Conservation (phyloP, 2,113 vertebrate species). For the Corydoras sp. region DNA sequence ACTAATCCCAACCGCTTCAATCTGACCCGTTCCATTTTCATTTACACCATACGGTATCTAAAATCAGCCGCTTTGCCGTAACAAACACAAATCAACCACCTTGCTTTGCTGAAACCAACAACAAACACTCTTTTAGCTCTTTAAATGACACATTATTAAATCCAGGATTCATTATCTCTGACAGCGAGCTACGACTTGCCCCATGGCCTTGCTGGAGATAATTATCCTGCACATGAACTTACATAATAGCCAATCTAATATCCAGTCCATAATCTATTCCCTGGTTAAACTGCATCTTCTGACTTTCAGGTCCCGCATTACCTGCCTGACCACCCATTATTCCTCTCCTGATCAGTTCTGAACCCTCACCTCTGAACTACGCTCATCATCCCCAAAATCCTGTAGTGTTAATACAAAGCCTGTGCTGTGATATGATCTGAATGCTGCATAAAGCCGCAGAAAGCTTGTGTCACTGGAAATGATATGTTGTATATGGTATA, state of each 20-base stretch:
- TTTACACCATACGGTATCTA: no score
- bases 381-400: constrained; percentile 4
- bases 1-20: constrained; percentile 25
- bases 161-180: no score
- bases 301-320: background rate
- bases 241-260: background rate
- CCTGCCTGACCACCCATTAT: constrained; percentile 7
- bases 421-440: constrained; percentile 9
- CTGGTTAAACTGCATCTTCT: background rate
- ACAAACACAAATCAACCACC: no score
- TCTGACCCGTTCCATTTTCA: background rate
- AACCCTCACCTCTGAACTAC: constrained; percentile 5
- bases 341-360: background rate
- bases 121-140: no score
- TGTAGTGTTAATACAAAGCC: background rate
- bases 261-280: background rate
- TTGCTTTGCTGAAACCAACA: no score
- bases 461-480: background rate
- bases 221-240: no score
- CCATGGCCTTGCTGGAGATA: no score
- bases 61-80: no score
- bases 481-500: background rate
- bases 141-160: no score
- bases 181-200: no score
- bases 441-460: constrained; percentile 35